Conservation (phyloP, 2,888 invertebrate genomes). For the Tetragonula carbonaria region DNA sequence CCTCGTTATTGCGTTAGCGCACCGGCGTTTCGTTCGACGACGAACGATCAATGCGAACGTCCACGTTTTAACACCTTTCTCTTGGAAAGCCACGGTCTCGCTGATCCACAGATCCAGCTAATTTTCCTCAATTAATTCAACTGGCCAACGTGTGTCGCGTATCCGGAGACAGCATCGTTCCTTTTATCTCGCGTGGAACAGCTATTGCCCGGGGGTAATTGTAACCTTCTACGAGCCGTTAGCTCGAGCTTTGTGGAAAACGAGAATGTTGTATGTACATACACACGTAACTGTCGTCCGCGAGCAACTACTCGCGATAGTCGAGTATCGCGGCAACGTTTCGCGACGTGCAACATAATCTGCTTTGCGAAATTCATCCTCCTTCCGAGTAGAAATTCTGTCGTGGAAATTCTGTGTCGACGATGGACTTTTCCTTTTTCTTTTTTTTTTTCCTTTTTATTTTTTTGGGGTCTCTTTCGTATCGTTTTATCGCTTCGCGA, state of each 20-base stretch:
- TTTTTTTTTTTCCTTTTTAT: no score
- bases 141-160: background rate
- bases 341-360: slow-evolving; percentile 2
- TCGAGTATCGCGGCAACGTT: background rate
- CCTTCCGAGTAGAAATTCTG: background rate
- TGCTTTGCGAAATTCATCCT: slow-evolving; percentile 24
- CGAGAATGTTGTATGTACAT: slow-evolving; percentile 35
- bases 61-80: slow-evolving; percentile 46
- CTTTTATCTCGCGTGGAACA: slow-evolving; percentile 10
- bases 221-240: slow-evolving; percentile 50
- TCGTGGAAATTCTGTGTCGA: slow-evolving; percentile 1
- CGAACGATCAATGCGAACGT: slow-evolving; percentile 7
- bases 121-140: slow-evolving; percentile 13
- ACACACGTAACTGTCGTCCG: slow-evolving; percentile 17
- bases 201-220: slow-evolving; percentile 30
- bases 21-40: background rate
- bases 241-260: slow-evolving; percentile 31
- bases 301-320: background rate
- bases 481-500: background rate
- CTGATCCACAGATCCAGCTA: background rate
- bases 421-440: background rate
- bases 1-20: slow-evolving; percentile 19
- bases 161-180: slow-evolving; percentile 3
- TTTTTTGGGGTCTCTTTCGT: background rate
- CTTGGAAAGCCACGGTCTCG: slow-evolving; percentile 42